These are phyloP conservation scores for Chromis chromis DNA, from an alignment of 2,797 vertebrate species.

Conservation along the genomic window DNA sequence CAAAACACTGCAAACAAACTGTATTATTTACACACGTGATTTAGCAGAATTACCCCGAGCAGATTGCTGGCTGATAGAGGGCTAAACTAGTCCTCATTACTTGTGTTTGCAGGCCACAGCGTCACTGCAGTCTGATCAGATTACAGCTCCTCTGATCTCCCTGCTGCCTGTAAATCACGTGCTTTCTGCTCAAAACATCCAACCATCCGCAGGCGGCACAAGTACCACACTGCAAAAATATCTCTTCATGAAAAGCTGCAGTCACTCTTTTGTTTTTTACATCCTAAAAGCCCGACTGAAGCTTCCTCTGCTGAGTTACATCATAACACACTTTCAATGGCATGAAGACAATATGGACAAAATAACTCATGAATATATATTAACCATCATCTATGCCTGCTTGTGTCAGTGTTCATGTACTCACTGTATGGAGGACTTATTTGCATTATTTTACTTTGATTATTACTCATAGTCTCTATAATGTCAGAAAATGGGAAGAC, in stretches of 20 bases:
- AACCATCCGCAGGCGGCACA: background rate
- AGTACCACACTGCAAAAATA: background rate
- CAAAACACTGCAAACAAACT: background rate
- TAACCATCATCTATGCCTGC: background rate
- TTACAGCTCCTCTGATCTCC: conserved; percentile 35
- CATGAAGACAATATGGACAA: background rate
- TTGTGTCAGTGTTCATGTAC: background rate
- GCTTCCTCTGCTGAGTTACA: background rate
- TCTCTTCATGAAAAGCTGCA: background rate
- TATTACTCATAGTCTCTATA: background rate
- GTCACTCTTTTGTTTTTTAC: background rate
- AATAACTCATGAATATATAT: background rate
- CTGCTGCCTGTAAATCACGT: conserved; percentile 64
- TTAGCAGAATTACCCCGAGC: background rate
- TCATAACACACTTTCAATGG: background rate
- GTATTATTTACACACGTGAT: conserved; percentile 1
- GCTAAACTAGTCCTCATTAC: background rate
- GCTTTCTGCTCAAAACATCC: conserved; percentile 52
- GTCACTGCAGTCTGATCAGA: conserved; percentile 38
- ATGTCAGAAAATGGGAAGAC: background rate
- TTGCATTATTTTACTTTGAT: background rate
- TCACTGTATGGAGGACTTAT: background rate
- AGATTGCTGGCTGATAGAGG: background rate
- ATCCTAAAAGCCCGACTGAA: background rate
- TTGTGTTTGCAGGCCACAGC: background rate